Conservation (phyloP, 1,140 invertebrate genomes). For the Tenebrio molitor region DNA sequence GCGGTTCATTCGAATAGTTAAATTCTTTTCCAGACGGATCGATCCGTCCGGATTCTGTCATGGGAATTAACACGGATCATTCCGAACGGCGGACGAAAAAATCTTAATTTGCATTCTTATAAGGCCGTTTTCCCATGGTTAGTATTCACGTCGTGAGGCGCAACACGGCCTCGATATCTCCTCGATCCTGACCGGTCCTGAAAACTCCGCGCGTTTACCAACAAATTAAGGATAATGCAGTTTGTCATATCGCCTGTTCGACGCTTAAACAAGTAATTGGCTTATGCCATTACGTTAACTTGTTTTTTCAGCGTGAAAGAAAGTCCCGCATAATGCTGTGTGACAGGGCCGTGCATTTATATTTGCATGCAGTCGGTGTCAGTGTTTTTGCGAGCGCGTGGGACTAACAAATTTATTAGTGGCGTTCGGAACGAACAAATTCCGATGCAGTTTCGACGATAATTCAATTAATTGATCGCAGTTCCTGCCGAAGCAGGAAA, state of each 20-base stretch:
- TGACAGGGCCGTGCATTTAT: not conserved
- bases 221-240: not conserved
- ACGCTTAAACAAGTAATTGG: not conserved
- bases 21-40: not conserved
- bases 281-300: not conserved
- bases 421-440: not conserved
- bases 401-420: conserved; percentile 1
- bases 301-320: not conserved
- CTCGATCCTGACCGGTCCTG: not conserved
- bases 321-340: not conserved
- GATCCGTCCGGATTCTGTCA: conserved; percentile 2
- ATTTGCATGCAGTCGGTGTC: not conserved
- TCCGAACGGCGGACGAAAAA: not conserved
- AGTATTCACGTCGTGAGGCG: conserved; percentile 47
- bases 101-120: conserved; percentile 42
- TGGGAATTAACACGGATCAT: not conserved
- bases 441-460: not conserved
- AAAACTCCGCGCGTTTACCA: not conserved
- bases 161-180: conserved; percentile 44
- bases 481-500: not conserved
- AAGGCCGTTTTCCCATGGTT: conserved; percentile 40
- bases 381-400: not conserved
- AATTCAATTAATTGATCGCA: not conserved
- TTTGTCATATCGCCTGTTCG: conserved; percentile 1
- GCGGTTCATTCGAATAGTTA: not conserved